These are phyloP conservation scores for Apodemus speciosus DNA, from an alignment of 2,113 vertebrate species.

Conservation along the genomic window DNA sequence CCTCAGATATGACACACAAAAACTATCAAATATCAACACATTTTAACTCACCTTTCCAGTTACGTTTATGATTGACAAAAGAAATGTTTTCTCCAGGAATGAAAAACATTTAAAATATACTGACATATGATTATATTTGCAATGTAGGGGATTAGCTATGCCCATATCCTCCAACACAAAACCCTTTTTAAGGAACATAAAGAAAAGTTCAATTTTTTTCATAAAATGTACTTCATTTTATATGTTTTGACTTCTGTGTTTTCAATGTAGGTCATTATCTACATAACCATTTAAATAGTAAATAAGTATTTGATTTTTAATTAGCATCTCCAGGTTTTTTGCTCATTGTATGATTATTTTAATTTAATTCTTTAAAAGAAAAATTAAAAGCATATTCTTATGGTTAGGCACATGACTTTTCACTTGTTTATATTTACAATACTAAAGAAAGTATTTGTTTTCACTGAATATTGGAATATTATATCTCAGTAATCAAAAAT, in stretches of 20 bases:
- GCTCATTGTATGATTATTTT: not conserved
- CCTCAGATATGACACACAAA: not conserved
- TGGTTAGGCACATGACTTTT: not conserved
- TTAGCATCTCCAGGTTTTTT: not conserved
- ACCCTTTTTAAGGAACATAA: not conserved
- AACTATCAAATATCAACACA: not conserved
- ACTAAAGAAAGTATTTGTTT: not conserved
- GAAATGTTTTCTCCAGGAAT: not conserved
- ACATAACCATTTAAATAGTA: not conserved
- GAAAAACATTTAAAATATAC: not conserved
- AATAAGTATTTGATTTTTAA: not conserved
- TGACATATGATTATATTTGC: not conserved
- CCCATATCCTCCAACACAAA: not conserved
- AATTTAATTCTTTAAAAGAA: not conserved
- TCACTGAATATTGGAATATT: not conserved
- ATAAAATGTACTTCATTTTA: not conserved
- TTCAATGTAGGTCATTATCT: not conserved
- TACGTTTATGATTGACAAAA: conserved; percentile 44
- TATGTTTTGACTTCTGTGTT: not conserved
- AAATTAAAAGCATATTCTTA: not conserved
- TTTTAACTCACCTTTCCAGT: not conserved
- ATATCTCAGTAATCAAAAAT: not conserved
- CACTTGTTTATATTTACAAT: not conserved
- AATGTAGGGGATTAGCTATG: not conserved
- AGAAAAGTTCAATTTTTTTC: not conserved